phyloP scores from a whole-genome alignment of 2,113 vertebrate genomes.

The Galbula dea region DNA sequence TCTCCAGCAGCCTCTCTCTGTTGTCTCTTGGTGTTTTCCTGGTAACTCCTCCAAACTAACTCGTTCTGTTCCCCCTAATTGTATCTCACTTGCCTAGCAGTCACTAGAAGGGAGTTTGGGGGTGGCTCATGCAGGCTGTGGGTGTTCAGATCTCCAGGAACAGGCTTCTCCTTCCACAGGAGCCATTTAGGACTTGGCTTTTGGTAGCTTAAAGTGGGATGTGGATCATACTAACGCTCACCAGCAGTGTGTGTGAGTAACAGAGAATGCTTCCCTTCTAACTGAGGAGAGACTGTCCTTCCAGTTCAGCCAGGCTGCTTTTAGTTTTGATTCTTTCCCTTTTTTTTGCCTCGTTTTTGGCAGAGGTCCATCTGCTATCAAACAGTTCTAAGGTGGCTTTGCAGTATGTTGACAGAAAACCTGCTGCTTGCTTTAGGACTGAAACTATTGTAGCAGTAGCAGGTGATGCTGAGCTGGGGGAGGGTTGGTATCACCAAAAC shows the following conservation, averaged over 20 bases:
- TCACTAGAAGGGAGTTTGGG: neutral
- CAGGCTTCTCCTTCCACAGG: neutral
- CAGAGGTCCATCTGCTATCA: rapidly evolving
- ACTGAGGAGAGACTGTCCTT: neutral
- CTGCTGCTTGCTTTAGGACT: neutral
- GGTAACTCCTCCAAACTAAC: slow-evolving; percentile 73
- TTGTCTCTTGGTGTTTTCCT: slow-evolving; percentile 59
- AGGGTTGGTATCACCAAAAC: neutral
- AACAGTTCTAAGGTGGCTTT: neutral
- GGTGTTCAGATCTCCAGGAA: neutral
- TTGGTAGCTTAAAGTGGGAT: neutral
- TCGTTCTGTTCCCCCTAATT: neutral
- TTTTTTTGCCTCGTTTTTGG: neutral
- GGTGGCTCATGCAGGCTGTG: neutral
- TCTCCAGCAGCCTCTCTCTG: slow-evolving; percentile 72
- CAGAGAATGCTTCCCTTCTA: neutral
- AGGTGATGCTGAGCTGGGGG: neutral
- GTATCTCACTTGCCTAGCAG: slow-evolving; percentile 11
- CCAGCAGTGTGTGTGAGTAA: neutral
- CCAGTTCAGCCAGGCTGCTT: neutral
- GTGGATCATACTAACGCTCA: neutral
- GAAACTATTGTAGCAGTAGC: neutral
- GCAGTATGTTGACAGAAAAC: neutral
- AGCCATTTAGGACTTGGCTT: neutral
- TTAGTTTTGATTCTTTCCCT: neutral